Conservation (phyloP, 30 jellyfish, hydroid and myxozoan genomes). For the Rhopilema esculentum region DNA sequence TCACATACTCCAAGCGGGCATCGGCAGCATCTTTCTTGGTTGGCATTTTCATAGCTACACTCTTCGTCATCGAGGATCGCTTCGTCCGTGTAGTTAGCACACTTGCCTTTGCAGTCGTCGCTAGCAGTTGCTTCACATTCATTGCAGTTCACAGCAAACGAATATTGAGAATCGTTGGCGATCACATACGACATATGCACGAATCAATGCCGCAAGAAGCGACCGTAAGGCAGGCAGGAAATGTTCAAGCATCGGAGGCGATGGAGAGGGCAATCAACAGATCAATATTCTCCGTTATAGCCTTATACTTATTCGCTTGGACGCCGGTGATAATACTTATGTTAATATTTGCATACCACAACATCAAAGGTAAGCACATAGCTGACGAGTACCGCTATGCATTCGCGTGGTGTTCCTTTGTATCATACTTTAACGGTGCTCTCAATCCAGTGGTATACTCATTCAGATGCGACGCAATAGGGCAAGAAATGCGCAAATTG, state of each 20-base stretch:
- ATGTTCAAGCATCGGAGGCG: background rate
- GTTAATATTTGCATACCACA: slow-evolving; percentile 20
- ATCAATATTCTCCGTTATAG: slow-evolving; percentile 37
- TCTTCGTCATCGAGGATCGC: slow-evolving; percentile 9
- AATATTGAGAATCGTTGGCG: slow-evolving; percentile 5
- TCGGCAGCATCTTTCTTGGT: background rate
- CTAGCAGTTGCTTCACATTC: slow-evolving; percentile 38
- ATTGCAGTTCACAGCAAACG: slow-evolving; percentile 30
- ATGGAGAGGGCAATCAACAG: slow-evolving; percentile 42
- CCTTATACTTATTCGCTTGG: slow-evolving; percentile 53
- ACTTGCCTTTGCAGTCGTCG: slow-evolving; percentile 32
- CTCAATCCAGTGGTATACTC: slow-evolving; percentile 65
- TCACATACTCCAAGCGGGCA: background rate
- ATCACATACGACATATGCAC: slow-evolving; percentile 28
- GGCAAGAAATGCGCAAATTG: slow-evolving; percentile 39
- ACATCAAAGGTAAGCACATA: background rate
- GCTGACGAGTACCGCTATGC: slow-evolving; percentile 36
- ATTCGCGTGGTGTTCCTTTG: slow-evolving; percentile 33
- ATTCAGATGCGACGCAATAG: slow-evolving; percentile 52
- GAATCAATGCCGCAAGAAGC: background rate
- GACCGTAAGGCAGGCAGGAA: background rate
- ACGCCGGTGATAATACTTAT: slow-evolving; percentile 60
- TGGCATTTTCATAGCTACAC: slow-evolving; percentile 37
- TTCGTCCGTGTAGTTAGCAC: slow-evolving; percentile 13
- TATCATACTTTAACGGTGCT: slow-evolving; percentile 68